Evolutionary conservation across 1,140 invertebrate genomes (phyloP).

Genomic region (Ceratosolen solmsi): DNA sequence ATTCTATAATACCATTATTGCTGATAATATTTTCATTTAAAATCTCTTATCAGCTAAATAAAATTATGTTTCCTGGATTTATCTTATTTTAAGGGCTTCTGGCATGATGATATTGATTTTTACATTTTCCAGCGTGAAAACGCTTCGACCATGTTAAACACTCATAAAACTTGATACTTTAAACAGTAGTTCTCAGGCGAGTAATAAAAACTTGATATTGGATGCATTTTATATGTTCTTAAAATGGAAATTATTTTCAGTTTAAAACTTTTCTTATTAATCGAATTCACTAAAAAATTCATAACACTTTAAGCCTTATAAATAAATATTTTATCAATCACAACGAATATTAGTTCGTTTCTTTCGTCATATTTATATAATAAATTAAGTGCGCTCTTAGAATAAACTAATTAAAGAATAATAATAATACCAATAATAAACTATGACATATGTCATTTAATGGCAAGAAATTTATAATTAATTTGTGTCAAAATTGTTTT

Average conservation of each 20-base stretch:
- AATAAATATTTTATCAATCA: not conserved
- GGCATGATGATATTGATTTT: slow-evolving; percentile 35
- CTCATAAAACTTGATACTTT: slow-evolving; percentile 45
- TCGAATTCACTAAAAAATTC: slow-evolving; percentile 24
- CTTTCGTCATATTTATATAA: no score
- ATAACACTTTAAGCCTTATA: not conserved
- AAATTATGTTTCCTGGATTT: slow-evolving; percentile 9
- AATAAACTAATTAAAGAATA: no score
- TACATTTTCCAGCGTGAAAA: slow-evolving; percentile 31
- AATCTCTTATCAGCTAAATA: not conserved
- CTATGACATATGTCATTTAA: no score
- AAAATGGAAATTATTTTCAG: slow-evolving; percentile 35
- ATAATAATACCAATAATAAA: no score
- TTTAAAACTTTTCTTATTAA: slow-evolving; percentile 43
- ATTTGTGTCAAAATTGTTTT: not conserved
- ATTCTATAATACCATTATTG: no score
- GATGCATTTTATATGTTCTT: slow-evolving; percentile 36
- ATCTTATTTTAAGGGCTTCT: not conserved
- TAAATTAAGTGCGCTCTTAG: no score
- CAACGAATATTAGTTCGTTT: not conserved
- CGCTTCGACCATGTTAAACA: slow-evolving; percentile 24
- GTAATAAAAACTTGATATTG: slow-evolving; percentile 48
- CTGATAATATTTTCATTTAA: slow-evolving; percentile 4
- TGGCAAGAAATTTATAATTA: not conserved
- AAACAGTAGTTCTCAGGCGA: slow-evolving; percentile 28